phyloP scores from a whole-genome alignment of 2,113 vertebrate genomes.

The Scophthalmus maximus region DNA sequence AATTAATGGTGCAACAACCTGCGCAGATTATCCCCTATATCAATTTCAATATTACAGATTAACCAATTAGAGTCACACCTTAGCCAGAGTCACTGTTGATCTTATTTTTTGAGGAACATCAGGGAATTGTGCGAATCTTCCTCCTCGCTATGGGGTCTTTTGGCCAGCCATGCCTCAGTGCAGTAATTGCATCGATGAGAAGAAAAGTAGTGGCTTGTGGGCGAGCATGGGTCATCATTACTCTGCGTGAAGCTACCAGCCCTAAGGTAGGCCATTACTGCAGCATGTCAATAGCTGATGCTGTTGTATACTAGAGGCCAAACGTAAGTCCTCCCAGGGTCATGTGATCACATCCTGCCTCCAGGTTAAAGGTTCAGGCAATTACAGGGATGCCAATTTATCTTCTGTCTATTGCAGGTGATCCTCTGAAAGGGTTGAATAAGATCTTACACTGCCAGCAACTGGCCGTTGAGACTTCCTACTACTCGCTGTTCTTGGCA shows the following conservation, averaged over 20 bases:
- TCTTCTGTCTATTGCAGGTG: slow-evolving; percentile 51
- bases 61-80: slow-evolving; percentile 34
- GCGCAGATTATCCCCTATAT: slow-evolving; percentile 31
- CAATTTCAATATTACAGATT: slow-evolving; percentile 45
- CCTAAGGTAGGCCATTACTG: slow-evolving; percentile 71
- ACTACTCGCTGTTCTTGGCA: slow-evolving; percentile 25
- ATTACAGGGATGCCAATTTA: slow-evolving; percentile 62
- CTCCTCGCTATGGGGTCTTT: slow-evolving; percentile 19
- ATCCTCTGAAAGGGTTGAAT: slow-evolving; percentile 19
- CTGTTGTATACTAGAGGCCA: slow-evolving; percentile 59
- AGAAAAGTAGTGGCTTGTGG: slow-evolving; percentile 57
- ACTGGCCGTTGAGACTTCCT: slow-evolving; percentile 9
- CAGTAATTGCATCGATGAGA: slow-evolving; percentile 74
- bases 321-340: slow-evolving; percentile 53
- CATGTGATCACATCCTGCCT: slow-evolving; percentile 71
- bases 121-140: slow-evolving; percentile 27
- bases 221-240: slow-evolving; percentile 70
- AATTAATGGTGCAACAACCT: slow-evolving; percentile 62
- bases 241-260: slow-evolving; percentile 66
- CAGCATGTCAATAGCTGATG: slow-evolving; percentile 66
- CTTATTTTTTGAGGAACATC: slow-evolving; percentile 20
- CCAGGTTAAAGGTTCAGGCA: slow-evolving; percentile 62
- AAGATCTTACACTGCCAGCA: not conserved
- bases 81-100: slow-evolving; percentile 6
- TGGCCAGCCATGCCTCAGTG: slow-evolving; percentile 48